These are phyloP conservation scores for Netelia melanura DNA, from an alignment of 2,888 invertebrate genomes.

Conservation along the genomic window DNA sequence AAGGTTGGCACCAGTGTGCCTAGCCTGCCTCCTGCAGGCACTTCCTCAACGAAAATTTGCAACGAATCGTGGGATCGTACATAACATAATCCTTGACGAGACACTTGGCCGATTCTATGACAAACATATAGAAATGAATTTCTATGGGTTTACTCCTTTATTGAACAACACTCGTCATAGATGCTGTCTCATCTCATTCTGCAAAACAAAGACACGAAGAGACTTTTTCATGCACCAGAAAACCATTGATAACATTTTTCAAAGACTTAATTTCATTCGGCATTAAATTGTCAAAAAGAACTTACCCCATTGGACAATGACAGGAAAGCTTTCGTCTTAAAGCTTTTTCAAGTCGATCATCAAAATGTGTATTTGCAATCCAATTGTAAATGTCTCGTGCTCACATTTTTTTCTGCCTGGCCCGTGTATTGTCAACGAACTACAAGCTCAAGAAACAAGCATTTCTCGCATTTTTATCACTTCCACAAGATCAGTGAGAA, in stretches of 20 bases:
- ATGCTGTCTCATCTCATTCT: slow-evolving; percentile 69
- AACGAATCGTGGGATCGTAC: slow-evolving; percentile 69
- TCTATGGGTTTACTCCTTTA: slow-evolving; percentile 15
- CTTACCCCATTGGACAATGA: slow-evolving; percentile 18
- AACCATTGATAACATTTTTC: not conserved
- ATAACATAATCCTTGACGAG: slow-evolving; percentile 75
- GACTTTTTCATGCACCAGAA: not conserved
- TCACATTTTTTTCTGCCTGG: not conserved
- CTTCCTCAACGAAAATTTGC: slow-evolving; percentile 67
- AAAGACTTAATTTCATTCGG: not conserved
- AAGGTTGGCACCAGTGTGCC: slow-evolving; percentile 78
- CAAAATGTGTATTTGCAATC: not conserved
- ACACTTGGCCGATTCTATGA: slow-evolving; percentile 1
- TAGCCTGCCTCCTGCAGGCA: slow-evolving; percentile 75
- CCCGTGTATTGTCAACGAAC: not conserved
- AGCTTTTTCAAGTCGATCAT: not conserved
- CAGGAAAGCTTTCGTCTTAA: not conserved
- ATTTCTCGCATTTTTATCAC: not conserved
- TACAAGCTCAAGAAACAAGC: not conserved
- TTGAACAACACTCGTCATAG: slow-evolving; percentile 24
- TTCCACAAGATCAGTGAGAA: not conserved
- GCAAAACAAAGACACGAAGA: slow-evolving; percentile 60
- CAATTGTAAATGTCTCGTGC: not conserved
- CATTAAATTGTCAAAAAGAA: slow-evolving; percentile 2
- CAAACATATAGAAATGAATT: slow-evolving; percentile 43